Evolutionary conservation across 1,140 invertebrate species (phyloP), one percentile per base, ranked within the genome.

Genomic region (Hylyphantes graminicola): DNA sequence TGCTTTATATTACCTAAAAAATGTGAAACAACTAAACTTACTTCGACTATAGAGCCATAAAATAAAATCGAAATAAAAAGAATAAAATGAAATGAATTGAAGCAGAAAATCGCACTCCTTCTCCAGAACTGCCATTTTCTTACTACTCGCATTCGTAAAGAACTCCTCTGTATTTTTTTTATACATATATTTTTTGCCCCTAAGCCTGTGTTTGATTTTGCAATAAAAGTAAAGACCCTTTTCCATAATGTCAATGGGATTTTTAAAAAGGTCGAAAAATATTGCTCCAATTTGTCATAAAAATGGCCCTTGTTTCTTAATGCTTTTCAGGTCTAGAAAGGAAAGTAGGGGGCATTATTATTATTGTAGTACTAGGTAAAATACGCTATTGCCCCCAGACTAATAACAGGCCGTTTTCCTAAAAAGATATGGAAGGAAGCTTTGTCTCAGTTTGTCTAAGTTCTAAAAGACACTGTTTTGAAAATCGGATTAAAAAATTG

Each of bases 231-330:
- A 81, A 81, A 81, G n/a, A 73, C 68, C 68, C 15, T 19, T 73
- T 17, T 35, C 10, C 70, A 61, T 51, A 35, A 59, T 19, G 54
- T 70, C 50, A 70, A 73, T 73, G 68, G 67, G 68, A 73, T 51
- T 81, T 81, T 73, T 81, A 70, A 73, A 80, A 81, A 73, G 21
- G 21, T 17, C 50, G 54, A 81, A 81, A 35, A 35, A 81, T 73
- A 81, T 81, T 81, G 73, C 79, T 73, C 35, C 79, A 73, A 81
- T 81, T 81, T 81, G 68, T 81, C 79, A 81, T 81, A 81, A 73
- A 81, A 81, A 81, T 81, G 59, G 59, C 79, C 19, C 3, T 54
- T 81, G 55, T 73, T 73, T 59, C 79, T 63, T 63, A 68, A 78
- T 48, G 63, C 76, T 57, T 78, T 57, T 63, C n/a, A 63, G 8